phyloP scores from a whole-genome alignment of 2,888 invertebrate genomes.

The Frankliniella intonsa region DNA sequence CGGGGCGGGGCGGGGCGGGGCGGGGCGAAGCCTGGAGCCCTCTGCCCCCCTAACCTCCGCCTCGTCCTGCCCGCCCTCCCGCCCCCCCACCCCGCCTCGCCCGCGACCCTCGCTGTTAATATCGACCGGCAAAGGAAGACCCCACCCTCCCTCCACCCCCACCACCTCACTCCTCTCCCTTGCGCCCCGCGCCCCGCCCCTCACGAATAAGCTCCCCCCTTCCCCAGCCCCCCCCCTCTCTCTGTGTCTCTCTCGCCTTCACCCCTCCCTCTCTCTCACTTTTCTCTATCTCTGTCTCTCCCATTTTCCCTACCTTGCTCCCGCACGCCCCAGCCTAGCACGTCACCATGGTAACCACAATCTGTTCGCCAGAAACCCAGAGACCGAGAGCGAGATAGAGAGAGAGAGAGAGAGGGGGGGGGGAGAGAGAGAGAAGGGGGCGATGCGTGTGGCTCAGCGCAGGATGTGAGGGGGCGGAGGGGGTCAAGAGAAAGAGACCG shows the following conservation, averaged over 20 bases:
- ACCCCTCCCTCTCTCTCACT: neutral
- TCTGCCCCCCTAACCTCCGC: neutral
- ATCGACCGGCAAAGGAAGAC: neutral
- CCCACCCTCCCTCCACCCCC: neutral
- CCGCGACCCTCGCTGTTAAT: slow-evolving; percentile 7
- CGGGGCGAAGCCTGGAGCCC: neutral
- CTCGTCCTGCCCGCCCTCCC: neutral
- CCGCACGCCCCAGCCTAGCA: neutral
- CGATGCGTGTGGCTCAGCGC: neutral
- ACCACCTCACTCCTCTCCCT: neutral
- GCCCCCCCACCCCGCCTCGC: neutral
- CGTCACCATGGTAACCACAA: slow-evolving; percentile 13
- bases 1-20: slow-evolving; percentile 5
- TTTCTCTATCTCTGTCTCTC: no score
- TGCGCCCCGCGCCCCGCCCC: neutral
- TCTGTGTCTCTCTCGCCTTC: neutral
- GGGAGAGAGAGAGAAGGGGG: neutral
- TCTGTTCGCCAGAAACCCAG: slow-evolving; percentile 13
- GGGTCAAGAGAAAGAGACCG: no score
- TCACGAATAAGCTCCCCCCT: neutral
- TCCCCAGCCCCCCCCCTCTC: slow-evolving; percentile 13
- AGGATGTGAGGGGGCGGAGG: neutral
- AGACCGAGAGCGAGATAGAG: neutral
- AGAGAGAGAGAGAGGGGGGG: neutral
- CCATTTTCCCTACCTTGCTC: no score